Evolutionary conservation across 2,888 invertebrate genomes (phyloP), one percentile per base, ranked within the genome.

Genomic region (Drosophila pseudotalamancana): DNA sequence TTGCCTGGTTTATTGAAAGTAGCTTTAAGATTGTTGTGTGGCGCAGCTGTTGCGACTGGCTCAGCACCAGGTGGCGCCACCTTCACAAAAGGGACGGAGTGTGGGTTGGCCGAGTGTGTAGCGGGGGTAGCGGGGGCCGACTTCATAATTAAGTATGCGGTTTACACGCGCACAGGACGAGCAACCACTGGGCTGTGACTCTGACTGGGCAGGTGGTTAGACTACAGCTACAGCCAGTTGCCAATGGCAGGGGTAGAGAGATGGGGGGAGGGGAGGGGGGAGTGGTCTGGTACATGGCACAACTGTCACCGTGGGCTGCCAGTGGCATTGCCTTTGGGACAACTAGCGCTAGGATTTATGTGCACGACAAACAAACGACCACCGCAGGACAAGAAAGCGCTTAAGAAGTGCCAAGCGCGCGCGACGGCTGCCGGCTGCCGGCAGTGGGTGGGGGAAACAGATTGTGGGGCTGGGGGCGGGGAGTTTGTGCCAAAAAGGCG

Each of bases 311-410:
- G 83, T 73, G 67, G 73, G 69, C 85, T 82, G 82, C 73, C 84
- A 73, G 73, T 84, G 85, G 82, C 85, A 84, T 85, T 88, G 88
- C 89, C 89, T 83, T 82, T 88, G 89, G 89, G 89, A 89, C 87
- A 79, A 77, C 81, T 77, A 73, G 86, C 73, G 83, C 80, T 57
- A 80, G 87, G 87, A 89, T 88, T 89, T 89, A 88, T 89, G 88
- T 83, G 87, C 84, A 86, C 82, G 84, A 85, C 83, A 88, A 88
- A 87, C 84, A 89, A 89, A 89, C 89, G 89, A 88, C 83, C 89
- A 88, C 89, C 89, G 84, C 89, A 89, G 88, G 89, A 89, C 88
- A 89, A 79, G 88, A 84, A 87, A 84, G 81, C 80, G 87, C 82
- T 84, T 87, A 84, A 87, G 79, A 83, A 76, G 71, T 80, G 72